A percentile compares a stretch with the other conserved stretches of the same genome.
Evolutionary conservation across 2,888 invertebrate species (phyloP).

Genomic region (Ommatoiulus sabulosus): DNA sequence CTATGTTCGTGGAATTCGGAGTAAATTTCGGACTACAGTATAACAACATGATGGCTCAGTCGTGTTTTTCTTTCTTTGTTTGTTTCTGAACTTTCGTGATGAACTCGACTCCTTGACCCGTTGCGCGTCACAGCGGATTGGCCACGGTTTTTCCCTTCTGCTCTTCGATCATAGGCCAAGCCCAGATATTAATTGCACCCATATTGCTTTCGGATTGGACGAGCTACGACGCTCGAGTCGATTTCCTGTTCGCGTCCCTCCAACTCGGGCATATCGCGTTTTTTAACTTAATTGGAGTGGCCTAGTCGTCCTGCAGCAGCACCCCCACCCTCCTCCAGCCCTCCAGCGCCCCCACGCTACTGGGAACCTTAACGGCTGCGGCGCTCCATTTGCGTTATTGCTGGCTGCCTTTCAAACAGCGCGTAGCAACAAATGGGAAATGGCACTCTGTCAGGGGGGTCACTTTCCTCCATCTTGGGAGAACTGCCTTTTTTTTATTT

Average conservation of each 20-base stretch:
- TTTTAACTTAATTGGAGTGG: slow-evolving; percentile 24
- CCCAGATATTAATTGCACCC: background rate
- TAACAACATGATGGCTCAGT: no score
- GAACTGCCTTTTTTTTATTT: background rate
- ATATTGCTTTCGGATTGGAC: background rate
- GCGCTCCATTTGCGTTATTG: slow-evolving; percentile 43
- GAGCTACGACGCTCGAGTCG: background rate
- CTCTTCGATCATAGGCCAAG: background rate
- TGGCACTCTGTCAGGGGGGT: slow-evolving; percentile 24
- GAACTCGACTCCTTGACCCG: background rate
- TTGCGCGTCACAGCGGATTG: background rate
- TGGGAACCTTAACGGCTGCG: slow-evolving; percentile 24
- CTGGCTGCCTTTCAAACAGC: slow-evolving; percentile 33
- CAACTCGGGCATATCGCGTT: background rate
- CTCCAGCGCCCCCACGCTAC: background rate
- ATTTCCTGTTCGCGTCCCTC: background rate
- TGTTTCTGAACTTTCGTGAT: background rate
- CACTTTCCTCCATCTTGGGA: slow-evolving; percentile 15
- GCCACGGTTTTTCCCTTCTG: background rate
- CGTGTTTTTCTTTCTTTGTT: no score
- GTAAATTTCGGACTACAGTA: no score
- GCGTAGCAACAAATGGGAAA: slow-evolving; percentile 36
- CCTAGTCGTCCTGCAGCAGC: background rate
- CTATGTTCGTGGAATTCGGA: no score
- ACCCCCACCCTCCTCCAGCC: background rate